Evolutionary conservation across 2,888 invertebrate species (phyloP), one percentile per base, ranked within the genome.

Genomic region (Pterostichus niger): DNA sequence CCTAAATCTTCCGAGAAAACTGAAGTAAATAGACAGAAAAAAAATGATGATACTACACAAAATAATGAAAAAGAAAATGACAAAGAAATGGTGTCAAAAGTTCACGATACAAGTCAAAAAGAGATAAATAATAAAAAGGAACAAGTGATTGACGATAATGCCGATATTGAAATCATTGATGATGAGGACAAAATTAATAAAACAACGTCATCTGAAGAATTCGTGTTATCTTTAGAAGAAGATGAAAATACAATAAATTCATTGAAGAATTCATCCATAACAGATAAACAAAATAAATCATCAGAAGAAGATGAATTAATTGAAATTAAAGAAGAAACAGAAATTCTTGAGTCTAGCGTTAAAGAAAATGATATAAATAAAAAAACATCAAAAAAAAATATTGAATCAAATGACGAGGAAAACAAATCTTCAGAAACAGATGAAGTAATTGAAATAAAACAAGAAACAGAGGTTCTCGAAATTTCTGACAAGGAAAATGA

Each of bases 11-110:
- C n/a, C n/a, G n/a, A n/a, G 52, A 71, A 17, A 24, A 44, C n/a
- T 24, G 24, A 24, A n/a, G 33, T 35, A 40, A 68, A 64, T 44
- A 71, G 44, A 5, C n/a, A 15, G 68, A 44, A 17, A 17, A 33
- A 52, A 40, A 64, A 68, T 33, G 79, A 75, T 61, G 82, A 82
- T 24, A 54, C 68, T 33, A 44, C 40, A 40, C 40, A 84, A n/a
- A 52, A 13, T 56, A 33, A 17, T 17, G 49, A 75, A 9, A 75
- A 24, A 40, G 31, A 52, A 31, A 31, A 49, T 52, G 13, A 6
- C 6, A 15, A 75, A 24, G 75, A 75, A 33, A 52, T 13, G 24
- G 35, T 31, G 0, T 6, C 24, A 64, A n/a, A 64, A 64, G 33
- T 24, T 59, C 11, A 64, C 9, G 33, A 35, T 64, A 35, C 40